phyloP scores from a whole-genome alignment of 2,888 invertebrate species.

The Reticulitermes lucifugus region DNA sequence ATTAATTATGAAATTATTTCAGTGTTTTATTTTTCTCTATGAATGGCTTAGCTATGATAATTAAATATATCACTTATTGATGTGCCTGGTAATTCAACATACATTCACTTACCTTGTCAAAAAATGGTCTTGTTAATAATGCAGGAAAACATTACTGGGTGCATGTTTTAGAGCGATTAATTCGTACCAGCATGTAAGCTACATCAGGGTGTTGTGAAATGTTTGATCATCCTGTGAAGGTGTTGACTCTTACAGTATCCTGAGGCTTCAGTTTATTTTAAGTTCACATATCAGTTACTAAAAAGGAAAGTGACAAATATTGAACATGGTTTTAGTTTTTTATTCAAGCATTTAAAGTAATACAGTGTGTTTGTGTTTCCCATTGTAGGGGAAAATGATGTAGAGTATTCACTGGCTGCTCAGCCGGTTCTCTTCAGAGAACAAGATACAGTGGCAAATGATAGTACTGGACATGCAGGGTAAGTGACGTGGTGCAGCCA shows the following conservation, averaged over 20 bases:
- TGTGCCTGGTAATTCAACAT: too few relatives aligned
- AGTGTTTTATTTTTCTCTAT: not conserved
- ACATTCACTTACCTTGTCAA: too few relatives aligned
- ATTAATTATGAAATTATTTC: not conserved
- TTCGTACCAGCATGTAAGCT: too few relatives aligned
- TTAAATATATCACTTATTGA: not conserved
- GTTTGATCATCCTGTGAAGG: too few relatives aligned
- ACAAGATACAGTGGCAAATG: conserved; percentile 55
- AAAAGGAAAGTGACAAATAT: too few relatives aligned
- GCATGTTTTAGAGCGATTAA: not conserved
- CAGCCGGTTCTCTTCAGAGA: conserved; percentile 58
- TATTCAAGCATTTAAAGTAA: not conserved
- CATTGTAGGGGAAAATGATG: conserved; percentile 73
- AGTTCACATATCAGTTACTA: too few relatives aligned
- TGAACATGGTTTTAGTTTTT: not conserved
- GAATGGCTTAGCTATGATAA: not conserved
- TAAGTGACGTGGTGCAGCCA: conserved; percentile 49
- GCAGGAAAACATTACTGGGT: not conserved
- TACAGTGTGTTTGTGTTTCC: conserved; percentile 26
- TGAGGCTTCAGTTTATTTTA: too few relatives aligned
- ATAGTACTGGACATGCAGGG: conserved; percentile 56
- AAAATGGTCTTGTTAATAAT: too few relatives aligned
- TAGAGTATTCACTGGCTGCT: conserved; percentile 64
- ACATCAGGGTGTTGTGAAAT: too few relatives aligned
- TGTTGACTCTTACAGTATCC: too few relatives aligned